Conservation (phyloP, 2,113 vertebrate species). For the Rynchops niger region DNA sequence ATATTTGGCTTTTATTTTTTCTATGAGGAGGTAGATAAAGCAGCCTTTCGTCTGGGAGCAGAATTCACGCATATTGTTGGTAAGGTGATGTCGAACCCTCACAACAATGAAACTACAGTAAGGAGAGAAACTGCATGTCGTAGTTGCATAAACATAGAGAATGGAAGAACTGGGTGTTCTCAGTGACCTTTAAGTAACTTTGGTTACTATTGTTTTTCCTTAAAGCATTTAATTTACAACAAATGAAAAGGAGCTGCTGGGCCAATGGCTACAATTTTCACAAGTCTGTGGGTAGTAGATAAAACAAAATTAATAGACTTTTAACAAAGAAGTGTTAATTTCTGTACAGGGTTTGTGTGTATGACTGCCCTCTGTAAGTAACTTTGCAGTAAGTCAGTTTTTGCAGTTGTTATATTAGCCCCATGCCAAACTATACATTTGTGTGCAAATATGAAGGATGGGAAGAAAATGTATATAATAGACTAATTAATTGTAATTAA, state of each 20-base stretch:
- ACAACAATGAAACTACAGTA: neutral
- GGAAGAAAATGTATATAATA: neutral
- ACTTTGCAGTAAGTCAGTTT: accelerated
- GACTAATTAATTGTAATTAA: neutral
- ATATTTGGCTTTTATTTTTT: neutral
- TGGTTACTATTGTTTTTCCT: neutral
- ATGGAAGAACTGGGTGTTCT: neutral
- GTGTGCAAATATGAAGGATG: neutral
- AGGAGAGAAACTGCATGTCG: neutral
- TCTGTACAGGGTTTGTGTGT: neutral
- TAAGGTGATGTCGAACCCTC: neutral
- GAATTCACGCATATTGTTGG: neutral
- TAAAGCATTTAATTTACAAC: neutral
- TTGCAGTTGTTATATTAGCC: neutral
- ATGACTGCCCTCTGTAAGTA: neutral
- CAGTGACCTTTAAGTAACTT: neutral
- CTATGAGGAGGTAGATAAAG: neutral
- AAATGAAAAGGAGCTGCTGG: neutral
- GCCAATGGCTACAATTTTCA: neutral
- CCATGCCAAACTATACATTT: neutral
- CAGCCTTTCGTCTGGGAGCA: neutral
- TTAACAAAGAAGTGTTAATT: neutral
- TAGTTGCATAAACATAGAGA: neutral
- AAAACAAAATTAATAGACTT: neutral
- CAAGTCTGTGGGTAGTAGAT: neutral